Evolutionary conservation across 2,888 invertebrate genomes (phyloP).

Genomic region (Drosophila anceps): DNA sequence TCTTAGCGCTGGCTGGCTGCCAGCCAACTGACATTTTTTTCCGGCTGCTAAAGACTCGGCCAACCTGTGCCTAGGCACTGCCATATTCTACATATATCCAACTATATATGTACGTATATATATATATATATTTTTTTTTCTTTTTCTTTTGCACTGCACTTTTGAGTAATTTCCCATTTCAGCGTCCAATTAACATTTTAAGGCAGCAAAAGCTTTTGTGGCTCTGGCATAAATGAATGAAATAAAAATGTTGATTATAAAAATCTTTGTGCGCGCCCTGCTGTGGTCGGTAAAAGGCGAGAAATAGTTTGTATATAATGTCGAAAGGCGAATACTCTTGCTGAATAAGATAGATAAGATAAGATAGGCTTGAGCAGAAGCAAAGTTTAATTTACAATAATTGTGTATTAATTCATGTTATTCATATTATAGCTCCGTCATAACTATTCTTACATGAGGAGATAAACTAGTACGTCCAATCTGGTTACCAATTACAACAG

Average conservation of each 20-base stretch:
- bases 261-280: conserved; percentile 44
- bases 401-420: no score
- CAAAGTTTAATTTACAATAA: no score
- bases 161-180: conserved; percentile 68
- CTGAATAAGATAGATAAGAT: no score
- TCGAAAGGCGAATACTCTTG: background rate
- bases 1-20: conserved; percentile 30
- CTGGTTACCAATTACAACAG: no score
- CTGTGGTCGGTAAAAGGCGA: conserved; percentile 11
- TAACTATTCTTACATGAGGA: no score
- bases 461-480: no score
- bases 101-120: conserved; percentile 17
- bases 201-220: conserved; percentile 54
- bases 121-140: conserved; percentile 26
- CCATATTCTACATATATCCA: conserved; percentile 6
- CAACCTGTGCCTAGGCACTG: conserved; percentile 26
- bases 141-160: conserved; percentile 26
- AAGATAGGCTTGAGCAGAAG: no score
- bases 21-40: conserved; percentile 53
- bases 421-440: no score
- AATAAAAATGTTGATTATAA: conserved; percentile 58
- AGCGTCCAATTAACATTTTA: conserved; percentile 72
- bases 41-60: background rate
- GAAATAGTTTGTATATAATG: background rate
- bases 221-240: conserved; percentile 21